A percentile compares a stretch with the other conserved stretches of the same genome.
phyloP scores from a whole-genome alignment of 2,113 vertebrate species.

The Aplodontia rufa region DNA sequence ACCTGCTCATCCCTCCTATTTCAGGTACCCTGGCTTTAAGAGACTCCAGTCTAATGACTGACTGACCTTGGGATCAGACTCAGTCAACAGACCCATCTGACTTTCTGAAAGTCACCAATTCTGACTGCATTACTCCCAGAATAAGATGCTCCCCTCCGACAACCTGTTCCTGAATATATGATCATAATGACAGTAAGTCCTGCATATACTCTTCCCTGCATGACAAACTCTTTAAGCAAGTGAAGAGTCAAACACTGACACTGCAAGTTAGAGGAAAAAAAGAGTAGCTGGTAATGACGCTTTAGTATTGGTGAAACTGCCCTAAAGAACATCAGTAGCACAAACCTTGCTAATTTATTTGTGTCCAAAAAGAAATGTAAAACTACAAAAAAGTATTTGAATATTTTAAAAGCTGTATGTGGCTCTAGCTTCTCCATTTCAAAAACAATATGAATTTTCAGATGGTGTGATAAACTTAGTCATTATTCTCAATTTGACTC shows the following conservation, averaged over 20 bases:
- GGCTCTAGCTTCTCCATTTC: conserved; percentile 3
- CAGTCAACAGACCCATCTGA: background rate
- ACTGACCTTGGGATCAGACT: background rate
- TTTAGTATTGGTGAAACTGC: background rate
- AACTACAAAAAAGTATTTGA: conserved; percentile 22
- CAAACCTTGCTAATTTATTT: conserved; percentile 27
- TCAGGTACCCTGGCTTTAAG: background rate
- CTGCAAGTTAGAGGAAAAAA: background rate
- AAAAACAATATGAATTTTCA: conserved; percentile 50
- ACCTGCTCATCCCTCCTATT: background rate
- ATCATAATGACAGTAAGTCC: background rate
- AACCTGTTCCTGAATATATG: background rate
- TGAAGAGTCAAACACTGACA: background rate
- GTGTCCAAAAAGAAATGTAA: background rate
- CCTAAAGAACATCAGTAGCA: background rate
- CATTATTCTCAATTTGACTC: background rate
- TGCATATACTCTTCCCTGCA: background rate
- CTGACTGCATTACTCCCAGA: background rate
- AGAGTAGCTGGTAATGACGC: background rate
- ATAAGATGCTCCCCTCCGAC: background rate
- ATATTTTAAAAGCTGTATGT: conserved; percentile 12
- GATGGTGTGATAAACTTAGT: background rate
- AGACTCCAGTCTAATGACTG: background rate
- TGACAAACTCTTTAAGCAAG: background rate
- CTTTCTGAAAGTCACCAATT: conserved; percentile 13